A percentile compares a stretch with the other conserved stretches of the same genome.
Evolutionary conservation across 30 jellyfish, hydroid and myxozoan genomes (phyloP).

Genomic region (Aurelia aurita complex sp. Pacific): DNA sequence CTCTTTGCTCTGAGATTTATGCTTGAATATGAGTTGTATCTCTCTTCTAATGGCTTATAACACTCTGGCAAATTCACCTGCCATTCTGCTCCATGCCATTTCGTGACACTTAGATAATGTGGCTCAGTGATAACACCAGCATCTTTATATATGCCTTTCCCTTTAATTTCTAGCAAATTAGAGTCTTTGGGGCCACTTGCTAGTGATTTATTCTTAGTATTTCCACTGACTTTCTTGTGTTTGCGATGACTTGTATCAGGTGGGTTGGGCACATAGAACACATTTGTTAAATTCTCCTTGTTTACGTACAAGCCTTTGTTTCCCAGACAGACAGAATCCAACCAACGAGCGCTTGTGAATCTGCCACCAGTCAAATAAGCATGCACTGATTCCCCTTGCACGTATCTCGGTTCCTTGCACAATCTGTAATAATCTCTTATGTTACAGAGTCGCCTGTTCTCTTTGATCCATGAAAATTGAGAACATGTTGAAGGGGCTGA

Average conservation of each 20-base stretch:
- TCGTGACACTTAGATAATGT: slow-evolving; percentile 22
- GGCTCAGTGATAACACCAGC: slow-evolving; percentile 52
- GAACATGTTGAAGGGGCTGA: slow-evolving; percentile 61
- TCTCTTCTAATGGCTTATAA: slow-evolving; percentile 34
- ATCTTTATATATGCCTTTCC: slow-evolving; percentile 27
- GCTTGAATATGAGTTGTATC: slow-evolving; percentile 52
- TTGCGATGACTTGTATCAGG: not conserved
- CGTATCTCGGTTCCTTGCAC: slow-evolving; percentile 1
- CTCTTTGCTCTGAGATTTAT: slow-evolving; percentile 37
- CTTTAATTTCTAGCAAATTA: slow-evolving; percentile 9
- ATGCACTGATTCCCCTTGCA: slow-evolving; percentile 48
- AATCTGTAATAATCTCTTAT: slow-evolving; percentile 57
- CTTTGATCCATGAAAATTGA: slow-evolving; percentile 67
- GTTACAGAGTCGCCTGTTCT: slow-evolving; percentile 62
- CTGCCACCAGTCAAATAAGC: slow-evolving; percentile 61
- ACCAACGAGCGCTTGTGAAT: slow-evolving; percentile 62
- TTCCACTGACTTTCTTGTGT: not conserved
- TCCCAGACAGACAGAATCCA: slow-evolving; percentile 28
- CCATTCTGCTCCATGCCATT: slow-evolving; percentile 83
- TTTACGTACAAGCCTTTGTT: slow-evolving; percentile 37
- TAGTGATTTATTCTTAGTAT: not conserved
- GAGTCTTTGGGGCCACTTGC: not conserved
- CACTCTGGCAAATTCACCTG: slow-evolving; percentile 41
- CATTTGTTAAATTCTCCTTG: slow-evolving; percentile 49
- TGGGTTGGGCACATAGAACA: slow-evolving; percentile 36